phyloP scores from a whole-genome alignment of 2,888 invertebrate genomes.

The Cepaea hortensis region DNA sequence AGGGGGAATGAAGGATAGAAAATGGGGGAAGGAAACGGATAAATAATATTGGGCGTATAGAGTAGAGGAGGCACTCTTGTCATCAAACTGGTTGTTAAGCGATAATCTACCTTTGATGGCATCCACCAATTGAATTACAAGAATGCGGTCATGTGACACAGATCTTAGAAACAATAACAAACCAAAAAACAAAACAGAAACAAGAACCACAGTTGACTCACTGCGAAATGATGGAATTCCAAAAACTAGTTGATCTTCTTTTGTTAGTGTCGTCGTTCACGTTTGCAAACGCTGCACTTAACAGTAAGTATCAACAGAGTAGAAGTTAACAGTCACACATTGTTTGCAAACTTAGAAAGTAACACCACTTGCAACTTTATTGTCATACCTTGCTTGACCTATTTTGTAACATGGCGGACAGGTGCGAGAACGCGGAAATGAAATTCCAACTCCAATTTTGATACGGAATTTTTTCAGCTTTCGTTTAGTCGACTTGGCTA shows the following conservation, averaged over 20 bases:
- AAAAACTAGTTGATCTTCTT: neutral
- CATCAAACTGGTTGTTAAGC: too few species aligned
- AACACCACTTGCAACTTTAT: neutral
- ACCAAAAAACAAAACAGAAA: neutral
- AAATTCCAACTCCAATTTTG: neutral
- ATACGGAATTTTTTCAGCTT: too few species aligned
- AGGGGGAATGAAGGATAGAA: too few species aligned
- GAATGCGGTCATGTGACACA: conserved; percentile 9
- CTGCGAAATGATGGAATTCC: conserved; percentile 4
- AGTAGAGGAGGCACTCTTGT: too few species aligned
- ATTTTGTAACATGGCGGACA: conserved; percentile 38
- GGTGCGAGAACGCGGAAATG: conserved; percentile 44
- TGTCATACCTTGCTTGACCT: conserved; percentile 31
- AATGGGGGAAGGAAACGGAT: too few species aligned
- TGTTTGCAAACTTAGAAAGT: neutral
- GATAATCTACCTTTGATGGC: neutral
- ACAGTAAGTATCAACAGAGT: conserved; percentile 24
- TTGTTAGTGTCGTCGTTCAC: neutral
- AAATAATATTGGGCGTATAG: too few species aligned
- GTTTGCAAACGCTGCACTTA: neutral
- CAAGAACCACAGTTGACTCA: neutral
- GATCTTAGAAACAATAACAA: neutral
- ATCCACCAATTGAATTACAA: neutral
- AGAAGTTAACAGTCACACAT: neutral
- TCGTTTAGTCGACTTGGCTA: too few species aligned